Evolutionary conservation across 2,888 invertebrate species (phyloP).

Genomic region (Arrhopalites spinosus): DNA sequence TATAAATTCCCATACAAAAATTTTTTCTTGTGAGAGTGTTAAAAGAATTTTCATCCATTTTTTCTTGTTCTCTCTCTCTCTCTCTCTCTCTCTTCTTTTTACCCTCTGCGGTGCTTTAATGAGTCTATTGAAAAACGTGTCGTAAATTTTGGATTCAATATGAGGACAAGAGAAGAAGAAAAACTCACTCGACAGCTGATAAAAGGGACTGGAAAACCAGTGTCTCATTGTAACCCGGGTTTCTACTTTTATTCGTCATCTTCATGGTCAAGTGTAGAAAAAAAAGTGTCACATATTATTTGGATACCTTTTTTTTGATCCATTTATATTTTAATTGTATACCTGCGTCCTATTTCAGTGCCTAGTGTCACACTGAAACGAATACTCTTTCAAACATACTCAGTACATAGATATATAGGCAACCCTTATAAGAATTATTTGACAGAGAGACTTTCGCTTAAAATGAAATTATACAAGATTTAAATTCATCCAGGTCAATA

Average conservation of each 20-base stretch:
- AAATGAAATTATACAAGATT: too few species aligned
- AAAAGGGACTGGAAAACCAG: constrained; percentile 20
- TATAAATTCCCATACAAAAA: not conserved
- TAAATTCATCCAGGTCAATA: too few species aligned
- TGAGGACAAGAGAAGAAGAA: not conserved
- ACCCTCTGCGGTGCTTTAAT: constrained; percentile 39
- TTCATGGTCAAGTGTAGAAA: constrained; percentile 31
- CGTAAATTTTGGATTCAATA: constrained; percentile 51
- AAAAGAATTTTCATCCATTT: constrained; percentile 19
- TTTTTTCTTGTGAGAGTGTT: constrained; percentile 29
- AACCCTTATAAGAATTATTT: too few species aligned
- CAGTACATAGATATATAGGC: too few species aligned
- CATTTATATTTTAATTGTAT: constrained; percentile 36
- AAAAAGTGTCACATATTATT: constrained; percentile 35
- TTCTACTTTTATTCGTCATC: not conserved
- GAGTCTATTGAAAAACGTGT: constrained; percentile 45
- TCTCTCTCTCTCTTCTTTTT: not conserved
- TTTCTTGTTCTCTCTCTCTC: constrained; percentile 2
- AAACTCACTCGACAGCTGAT: constrained; percentile 30
- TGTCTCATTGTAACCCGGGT: constrained; percentile 14
- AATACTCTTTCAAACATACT: too few species aligned
- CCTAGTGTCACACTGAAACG: not conserved
- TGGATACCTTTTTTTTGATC: constrained; percentile 35
- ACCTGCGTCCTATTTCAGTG: not conserved
- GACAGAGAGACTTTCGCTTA: too few species aligned